Conservation (phyloP, 2,113 vertebrate genomes). For the Onychostruthus taczanowskii region DNA sequence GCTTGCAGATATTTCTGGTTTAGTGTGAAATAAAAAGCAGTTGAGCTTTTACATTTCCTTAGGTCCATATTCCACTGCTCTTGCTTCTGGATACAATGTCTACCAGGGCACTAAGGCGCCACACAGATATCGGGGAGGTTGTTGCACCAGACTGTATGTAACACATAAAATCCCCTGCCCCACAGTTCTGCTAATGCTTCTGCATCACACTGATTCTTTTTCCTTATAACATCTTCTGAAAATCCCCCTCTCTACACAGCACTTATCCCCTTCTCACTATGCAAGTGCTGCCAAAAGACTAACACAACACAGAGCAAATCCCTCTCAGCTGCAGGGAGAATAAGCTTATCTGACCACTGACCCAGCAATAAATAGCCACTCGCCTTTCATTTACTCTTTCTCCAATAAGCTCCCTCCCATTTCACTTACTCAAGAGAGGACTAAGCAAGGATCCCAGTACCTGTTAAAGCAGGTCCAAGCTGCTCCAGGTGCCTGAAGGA, state of each 20-base stretch:
- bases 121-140: rapidly evolving
- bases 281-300: conserved; percentile 22
- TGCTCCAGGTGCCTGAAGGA: not conserved
- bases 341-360: conserved; percentile 45
- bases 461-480: not conserved
- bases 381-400: not conserved
- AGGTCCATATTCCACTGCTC: not conserved
- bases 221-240: not conserved
- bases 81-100: not conserved
- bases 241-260: not conserved
- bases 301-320: conserved; percentile 42
- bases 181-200: not conserved
- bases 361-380: conserved; percentile 28
- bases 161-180: not conserved
- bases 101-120: not conserved
- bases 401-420: not conserved
- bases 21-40: not conserved
- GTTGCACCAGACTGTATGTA: not conserved
- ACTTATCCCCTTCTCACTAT: not conserved
- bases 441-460: not conserved
- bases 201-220: not conserved
- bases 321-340: conserved; percentile 41
- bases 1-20: not conserved
- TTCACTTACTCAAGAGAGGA: not conserved
- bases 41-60: not conserved